Base-by-base conservation (phyloP, 2,797 vertebrate genomes). In the Enteromius unitaeniatus region DNA sequence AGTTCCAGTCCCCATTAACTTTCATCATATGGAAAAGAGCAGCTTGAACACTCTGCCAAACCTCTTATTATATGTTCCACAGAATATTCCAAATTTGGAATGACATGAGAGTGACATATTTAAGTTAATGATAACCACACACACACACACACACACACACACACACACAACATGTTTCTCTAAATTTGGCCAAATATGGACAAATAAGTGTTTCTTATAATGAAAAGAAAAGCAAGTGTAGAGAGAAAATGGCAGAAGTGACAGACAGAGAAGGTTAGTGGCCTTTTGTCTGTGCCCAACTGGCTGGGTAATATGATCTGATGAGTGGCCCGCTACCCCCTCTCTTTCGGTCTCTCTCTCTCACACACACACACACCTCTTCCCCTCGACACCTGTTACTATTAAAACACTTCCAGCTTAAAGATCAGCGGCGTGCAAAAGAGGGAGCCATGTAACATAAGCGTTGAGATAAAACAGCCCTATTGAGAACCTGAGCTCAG, bases 391-490 rank as follows among this genome's bases (percentile, higher is more conserved):
- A 94, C 93, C 94, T 93, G 69, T 85, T 74, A 74, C 53, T 76
- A 83, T 81, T 64, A 82, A 82, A 68, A 65, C 28, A 62, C 76
- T 17, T 53, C 73, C 64, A 87, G 92, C 89, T 93, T 93, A 94
- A 91, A 88, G 90, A 91, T 94, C 91, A 92, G 90, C 78, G 88
- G 90, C 0, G 34, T 88, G 90, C 85, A 85, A 87, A 84, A 83
- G 88, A 58, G 65, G 87, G 53, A 77, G 83, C 90, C 85, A 62
- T 93, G 94, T 94, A 94, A 95, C 91, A 74, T 90, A 92, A 94
- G 92, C 90, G 88, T 90, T 88, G 89, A 89, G 93, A 93, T 90
- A 92, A 92, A 92, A 92, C 91, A 89, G 85, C 80, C 64, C 88
- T 74, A 88, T 87, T 86, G 84, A 90, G 83, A 81, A 69, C 14